A percentile compares a stretch with the other conserved stretches of the same genome.
phyloP scores from a whole-genome alignment of 2,888 invertebrate species.

The Adelphocoris suturalis region DNA sequence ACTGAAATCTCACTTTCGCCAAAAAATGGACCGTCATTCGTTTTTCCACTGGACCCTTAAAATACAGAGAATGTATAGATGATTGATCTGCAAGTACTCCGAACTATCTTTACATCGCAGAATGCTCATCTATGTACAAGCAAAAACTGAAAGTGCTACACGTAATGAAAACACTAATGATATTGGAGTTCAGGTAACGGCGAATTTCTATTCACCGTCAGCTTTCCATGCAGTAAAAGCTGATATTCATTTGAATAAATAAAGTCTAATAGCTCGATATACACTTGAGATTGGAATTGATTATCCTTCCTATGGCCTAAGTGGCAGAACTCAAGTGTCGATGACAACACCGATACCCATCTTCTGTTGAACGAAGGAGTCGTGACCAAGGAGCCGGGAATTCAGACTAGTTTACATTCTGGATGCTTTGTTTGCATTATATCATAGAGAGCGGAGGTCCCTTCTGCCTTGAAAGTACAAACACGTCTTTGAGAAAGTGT shows the following conservation, averaged over 20 bases:
- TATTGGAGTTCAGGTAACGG: background rate
- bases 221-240: constrained; percentile 3
- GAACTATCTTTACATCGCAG: no score
- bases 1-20: no score
- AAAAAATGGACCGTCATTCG: no score
- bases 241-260: constrained; percentile 50
- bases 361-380: constrained; percentile 18
- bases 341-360: constrained; percentile 37
- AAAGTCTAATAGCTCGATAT: constrained; percentile 56
- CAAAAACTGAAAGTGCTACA: no score
- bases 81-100: no score
- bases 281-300: constrained; percentile 52
- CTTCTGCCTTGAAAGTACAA: constrained; percentile 48
- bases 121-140: no score
- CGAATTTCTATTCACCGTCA: background rate
- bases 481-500: constrained; percentile 47
- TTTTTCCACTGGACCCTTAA: no score
- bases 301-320: constrained; percentile 33
- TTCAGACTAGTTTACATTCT: constrained; percentile 44
- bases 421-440: constrained; percentile 13
- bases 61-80: no score
- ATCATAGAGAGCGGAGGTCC: constrained; percentile 26
- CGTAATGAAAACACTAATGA: background rate
- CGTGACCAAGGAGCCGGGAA: constrained; percentile 41
- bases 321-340: constrained; percentile 19